Evolutionary conservation across 2,888 invertebrate genomes (phyloP), one percentile per base, ranked within the genome.

Genomic region (Punctoribates punctum): DNA sequence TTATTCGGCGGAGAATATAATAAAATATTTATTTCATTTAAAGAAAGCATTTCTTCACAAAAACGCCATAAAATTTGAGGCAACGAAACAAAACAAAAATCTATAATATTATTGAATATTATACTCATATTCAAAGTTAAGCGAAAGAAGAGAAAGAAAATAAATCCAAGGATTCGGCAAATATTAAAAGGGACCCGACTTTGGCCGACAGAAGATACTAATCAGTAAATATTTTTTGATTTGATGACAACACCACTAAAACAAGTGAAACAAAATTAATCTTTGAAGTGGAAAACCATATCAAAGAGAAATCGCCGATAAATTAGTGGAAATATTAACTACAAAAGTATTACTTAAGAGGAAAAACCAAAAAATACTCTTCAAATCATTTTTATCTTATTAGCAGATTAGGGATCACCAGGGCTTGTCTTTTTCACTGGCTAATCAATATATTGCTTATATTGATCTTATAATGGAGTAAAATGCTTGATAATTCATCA

Each of bases 141-240:
- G 42, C 42, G 20, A 54, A 34, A 54, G 54, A 54, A 25, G n/a
- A 23, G 20, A 25, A 25, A 20, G 3, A 20, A 54, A 51, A 51
- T 51, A 17, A 20, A 51, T n/a, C 17, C 20, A 51, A 51, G 51
- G 51, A 51, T 51, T 51, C 51, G 51, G 51, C 51, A 20, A 51
- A 51, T 51, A 42, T 42, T 23, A 29, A 60, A 60, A 60, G 60
- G 27, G 20, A 60, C 20, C 17, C 60, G 4, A 27, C 20, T 27
- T 25, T 17, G 51, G 20, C 51, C 4, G 60, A 60, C 20, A 60
- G 60, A 27, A 42, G 60, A 60, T 60, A 60, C 60, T 60, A 60
- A 60, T 60, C 60, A 60, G 60, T 27, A 60, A 29, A 60, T 60
- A 60, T 15, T 60, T 60, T 8, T 27, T 60, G 60, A 60, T 60